Base-by-base conservation (phyloP, 2,797 vertebrate genomes). In the Dicrostonyx torquatus region DNA sequence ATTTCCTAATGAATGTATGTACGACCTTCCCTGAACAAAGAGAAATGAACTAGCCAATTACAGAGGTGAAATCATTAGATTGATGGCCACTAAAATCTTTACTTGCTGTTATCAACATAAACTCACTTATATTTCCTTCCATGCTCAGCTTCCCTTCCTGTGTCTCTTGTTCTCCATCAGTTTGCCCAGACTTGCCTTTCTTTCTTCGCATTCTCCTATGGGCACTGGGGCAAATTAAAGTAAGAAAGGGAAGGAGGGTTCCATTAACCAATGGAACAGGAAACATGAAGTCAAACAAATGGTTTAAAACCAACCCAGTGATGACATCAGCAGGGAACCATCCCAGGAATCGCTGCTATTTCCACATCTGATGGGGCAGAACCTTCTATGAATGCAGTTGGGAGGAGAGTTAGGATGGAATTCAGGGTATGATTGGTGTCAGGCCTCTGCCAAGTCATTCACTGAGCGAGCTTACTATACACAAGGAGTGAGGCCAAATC, bases 301-400 rank as follows among this genome's bases (percentile, higher is more conserved):
- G 7, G 37, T 64, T 92, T 92, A 66, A 68, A 45, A 26, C 15
- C 79, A 73, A 34, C 45, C 70, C 18, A 0, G 2, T 2, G 89
- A 72, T 72, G 45, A 93, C 50, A 68, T 83, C 88, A 79, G 11
- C 6, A 18, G 26, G 2, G 6, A 92, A 93, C 87, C 50, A 93
- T 64, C 34, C 50, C 4, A 72, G 85, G 88, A 91, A 92, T 93
- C 85, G 26, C 34, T 29, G 88, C 58, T 60, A 48, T 93, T 87
- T 89, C 90, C 76, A 48, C 22, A 13, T 55, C 24, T 5, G 34
- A 58, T 2, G 7, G 20, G 43, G 18, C n/a, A 37, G 66, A 40
- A n/a, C 73, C 24, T 13, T 45, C 78, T 70, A 7, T 6, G 75
- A 79, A 87, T 24, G 43, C 45, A 45, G 26, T 6, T 31, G 64